These are phyloP conservation scores for Hylyphantes graminicola DNA, from an alignment of 1,140 invertebrate species.

Conservation along the genomic window DNA sequence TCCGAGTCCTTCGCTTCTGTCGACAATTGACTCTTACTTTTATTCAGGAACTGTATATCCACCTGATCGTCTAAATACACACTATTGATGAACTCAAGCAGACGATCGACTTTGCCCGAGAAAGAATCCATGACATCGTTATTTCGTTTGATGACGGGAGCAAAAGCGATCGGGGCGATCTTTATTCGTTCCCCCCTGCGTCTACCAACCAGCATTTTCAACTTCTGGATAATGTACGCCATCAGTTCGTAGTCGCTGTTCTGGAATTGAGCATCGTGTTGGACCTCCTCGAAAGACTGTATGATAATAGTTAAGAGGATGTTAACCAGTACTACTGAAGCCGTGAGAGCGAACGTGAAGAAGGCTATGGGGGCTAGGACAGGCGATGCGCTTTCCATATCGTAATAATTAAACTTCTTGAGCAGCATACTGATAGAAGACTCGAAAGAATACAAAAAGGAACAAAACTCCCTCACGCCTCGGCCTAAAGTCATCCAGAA, in stretches of 20 bases:
- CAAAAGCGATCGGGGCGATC: background rate
- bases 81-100: slow-evolving; percentile 68
- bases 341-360: slow-evolving; percentile 70
- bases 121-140: slow-evolving; percentile 65
- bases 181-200: slow-evolving; percentile 4
- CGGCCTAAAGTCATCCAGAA: slow-evolving; percentile 70
- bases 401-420: slow-evolving; percentile 71
- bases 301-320: slow-evolving; percentile 73
- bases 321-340: slow-evolving; percentile 71
- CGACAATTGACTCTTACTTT: slow-evolving; percentile 1
- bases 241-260: slow-evolving; percentile 66
- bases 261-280: slow-evolving; percentile 63
- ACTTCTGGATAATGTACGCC: slow-evolving; percentile 64
- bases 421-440: slow-evolving; percentile 71
- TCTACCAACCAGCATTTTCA: slow-evolving; percentile 63
- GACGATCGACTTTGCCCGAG: slow-evolving; percentile 66
- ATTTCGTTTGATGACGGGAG: background rate
- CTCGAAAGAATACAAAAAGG: slow-evolving; percentile 69
- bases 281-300: slow-evolving; percentile 66
- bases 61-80: slow-evolving; percentile 66
- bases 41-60: slow-evolving; percentile 60
- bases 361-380: slow-evolving; percentile 70
- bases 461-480: slow-evolving; percentile 68
- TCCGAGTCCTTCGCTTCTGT: background rate
- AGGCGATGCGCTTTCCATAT: slow-evolving; percentile 67